These are phyloP conservation scores for Aurelia sp. DNA, from an alignment of 30 jellyfish, hydroid and myxozoan species.

Conservation along the genomic window DNA sequence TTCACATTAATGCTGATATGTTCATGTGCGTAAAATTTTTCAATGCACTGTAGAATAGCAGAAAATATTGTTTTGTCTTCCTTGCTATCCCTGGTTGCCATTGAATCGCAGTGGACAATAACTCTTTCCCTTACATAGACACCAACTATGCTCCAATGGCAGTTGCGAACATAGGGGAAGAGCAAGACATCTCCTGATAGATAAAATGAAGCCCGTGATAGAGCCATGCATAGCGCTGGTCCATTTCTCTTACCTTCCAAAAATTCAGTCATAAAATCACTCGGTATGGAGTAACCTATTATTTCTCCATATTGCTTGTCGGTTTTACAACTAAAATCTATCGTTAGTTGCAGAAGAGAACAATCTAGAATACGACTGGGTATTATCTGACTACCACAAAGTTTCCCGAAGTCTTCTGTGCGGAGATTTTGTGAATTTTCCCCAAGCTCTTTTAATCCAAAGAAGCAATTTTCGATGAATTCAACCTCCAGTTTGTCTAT, in stretches of 20 bases:
- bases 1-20: neutral
- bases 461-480: too few species aligned
- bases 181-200: neutral
- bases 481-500: too few species aligned
- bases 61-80: neutral
- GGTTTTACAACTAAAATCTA: neutral
- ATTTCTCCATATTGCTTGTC: neutral
- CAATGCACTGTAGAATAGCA: neutral
- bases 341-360: neutral
- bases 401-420: too few species aligned
- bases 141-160: constrained; percentile 20
- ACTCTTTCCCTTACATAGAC: constrained; percentile 4
- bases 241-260: neutral
- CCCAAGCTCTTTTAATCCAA: too few species aligned
- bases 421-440: too few species aligned
- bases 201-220: neutral
- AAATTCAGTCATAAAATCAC: neutral
- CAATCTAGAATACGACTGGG: neutral
- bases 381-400: neutral
- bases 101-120: constrained; percentile 30
- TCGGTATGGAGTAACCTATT: neutral
- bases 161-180: constrained; percentile 6
- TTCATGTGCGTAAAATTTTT: neutral
- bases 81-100: neutral
- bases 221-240: neutral